Percentiles rank a stretch among this genome's conserved stretches.
These are phyloP conservation scores for Drosophila siamana DNA, from an alignment of 2,888 invertebrate species.

Conservation along the genomic window DNA sequence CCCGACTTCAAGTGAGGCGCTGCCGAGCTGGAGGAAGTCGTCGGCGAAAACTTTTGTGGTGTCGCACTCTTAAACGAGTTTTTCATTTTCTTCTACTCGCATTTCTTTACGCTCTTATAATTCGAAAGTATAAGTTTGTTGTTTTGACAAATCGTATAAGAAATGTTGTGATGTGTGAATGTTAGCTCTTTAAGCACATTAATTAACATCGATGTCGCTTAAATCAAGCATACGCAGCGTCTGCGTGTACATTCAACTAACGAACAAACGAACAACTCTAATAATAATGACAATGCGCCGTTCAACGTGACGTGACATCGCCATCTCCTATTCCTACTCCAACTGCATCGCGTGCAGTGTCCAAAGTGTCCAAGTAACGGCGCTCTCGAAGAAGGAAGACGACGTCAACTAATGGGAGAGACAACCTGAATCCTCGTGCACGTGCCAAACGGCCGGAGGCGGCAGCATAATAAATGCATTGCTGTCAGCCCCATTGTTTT, in stretches of 20 bases:
- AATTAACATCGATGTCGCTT: constrained; percentile 56
- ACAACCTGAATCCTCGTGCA: constrained; percentile 15
- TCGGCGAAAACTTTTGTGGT: constrained; percentile 46
- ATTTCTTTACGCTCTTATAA: constrained; percentile 70
- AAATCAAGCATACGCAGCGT: constrained; percentile 50
- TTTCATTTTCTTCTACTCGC: constrained; percentile 40
- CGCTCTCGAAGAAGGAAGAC: constrained; percentile 13
- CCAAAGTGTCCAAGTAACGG: constrained; percentile 42
- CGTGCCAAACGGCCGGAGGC: constrained; percentile 7
- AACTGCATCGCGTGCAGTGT: constrained; percentile 42
- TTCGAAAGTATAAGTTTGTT: constrained; percentile 77
- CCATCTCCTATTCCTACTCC: constrained; percentile 8
- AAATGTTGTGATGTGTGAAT: constrained; percentile 61
- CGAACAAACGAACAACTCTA: not conserved
- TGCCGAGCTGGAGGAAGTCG: constrained; percentile 60
- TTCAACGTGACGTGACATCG: constrained; percentile 34
- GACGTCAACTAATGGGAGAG: constrained; percentile 13
- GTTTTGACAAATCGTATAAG: constrained; percentile 80
- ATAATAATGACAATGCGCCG: constrained; percentile 24
- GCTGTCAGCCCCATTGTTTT: constrained; percentile 8
- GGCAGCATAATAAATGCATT: constrained; percentile 10
- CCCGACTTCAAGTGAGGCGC: constrained; percentile 33
- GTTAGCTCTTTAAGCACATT: constrained; percentile 48
- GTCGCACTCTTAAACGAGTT: constrained; percentile 68
- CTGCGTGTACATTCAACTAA: constrained; percentile 9